Evolutionary conservation across 1,140 invertebrate species (phyloP).

Genomic region (Anoplolepis gracilipes): DNA sequence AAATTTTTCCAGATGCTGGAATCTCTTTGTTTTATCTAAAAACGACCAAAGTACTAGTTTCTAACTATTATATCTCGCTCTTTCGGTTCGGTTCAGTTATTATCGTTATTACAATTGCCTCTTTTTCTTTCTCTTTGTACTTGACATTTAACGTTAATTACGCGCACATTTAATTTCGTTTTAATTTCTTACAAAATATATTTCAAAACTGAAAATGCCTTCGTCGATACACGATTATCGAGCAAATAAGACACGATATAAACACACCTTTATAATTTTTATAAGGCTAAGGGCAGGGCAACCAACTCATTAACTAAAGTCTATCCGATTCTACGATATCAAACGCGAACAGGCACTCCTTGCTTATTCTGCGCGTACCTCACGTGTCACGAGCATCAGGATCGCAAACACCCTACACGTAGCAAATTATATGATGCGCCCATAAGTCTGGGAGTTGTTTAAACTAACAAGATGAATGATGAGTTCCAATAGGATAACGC

Average conservation of each 20-base stretch:
- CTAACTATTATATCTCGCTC: neutral
- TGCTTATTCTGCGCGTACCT: constrained; percentile 17
- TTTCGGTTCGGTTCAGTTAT: neutral
- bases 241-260: neutral
- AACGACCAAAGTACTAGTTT: neutral
- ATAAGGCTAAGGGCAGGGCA: neutral
- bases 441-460: constrained; percentile 37
- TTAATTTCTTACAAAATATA: neutral
- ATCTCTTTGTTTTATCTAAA: constrained; percentile 13
- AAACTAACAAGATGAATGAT: constrained; percentile 44
- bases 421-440: constrained; percentile 29
- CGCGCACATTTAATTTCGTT: neutral
- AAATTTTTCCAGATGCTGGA: constrained; percentile 15
- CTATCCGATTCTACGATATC: neutral
- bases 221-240: neutral
- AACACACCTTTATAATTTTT: constrained; percentile 1
- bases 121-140: neutral
- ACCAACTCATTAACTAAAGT: neutral
- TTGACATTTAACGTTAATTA: neutral
- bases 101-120: neutral
- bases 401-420: neutral
- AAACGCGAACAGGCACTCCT: constrained; percentile 24
- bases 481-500: constrained; percentile 13
- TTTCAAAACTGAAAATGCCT: neutral
- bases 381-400: constrained; percentile 7